Conservation (phyloP, 2,797 vertebrate species). For the Melanotaenia boesemani region DNA sequence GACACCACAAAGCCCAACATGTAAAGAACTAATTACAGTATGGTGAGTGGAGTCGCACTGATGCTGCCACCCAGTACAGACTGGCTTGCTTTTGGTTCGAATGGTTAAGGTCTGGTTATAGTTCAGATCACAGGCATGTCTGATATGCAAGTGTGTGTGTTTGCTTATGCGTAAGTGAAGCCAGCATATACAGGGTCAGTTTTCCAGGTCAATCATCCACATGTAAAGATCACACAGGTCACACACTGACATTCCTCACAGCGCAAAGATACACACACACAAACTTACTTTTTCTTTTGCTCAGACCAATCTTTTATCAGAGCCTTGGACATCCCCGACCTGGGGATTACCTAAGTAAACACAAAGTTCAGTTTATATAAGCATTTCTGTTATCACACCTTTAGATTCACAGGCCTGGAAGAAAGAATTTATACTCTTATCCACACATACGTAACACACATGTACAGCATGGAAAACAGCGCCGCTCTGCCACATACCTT, state of each 20-base stretch:
- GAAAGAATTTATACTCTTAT: conserved; percentile 13
- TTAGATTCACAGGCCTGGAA: conserved; percentile 49
- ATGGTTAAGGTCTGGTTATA: conserved; percentile 13
- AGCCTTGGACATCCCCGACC: conserved; percentile 36
- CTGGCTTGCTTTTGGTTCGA: conserved; percentile 14
- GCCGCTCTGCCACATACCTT: conserved; percentile 50
- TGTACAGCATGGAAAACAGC: conserved; percentile 27
- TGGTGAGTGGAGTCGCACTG: conserved; percentile 43
- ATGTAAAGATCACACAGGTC: conserved; percentile 53
- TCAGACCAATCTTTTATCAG: conserved; percentile 37
- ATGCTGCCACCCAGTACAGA: conserved; percentile 16
- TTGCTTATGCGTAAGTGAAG: conserved; percentile 33
- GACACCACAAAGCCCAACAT: conserved; percentile 50
- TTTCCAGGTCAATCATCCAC: conserved; percentile 60
- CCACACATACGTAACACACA: conserved; percentile 9
- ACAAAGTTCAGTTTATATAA: conserved; percentile 60
- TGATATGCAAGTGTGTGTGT: conserved; percentile 17
- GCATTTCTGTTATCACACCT: conserved; percentile 58
- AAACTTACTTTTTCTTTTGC: conserved; percentile 13
- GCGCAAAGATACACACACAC: conserved; percentile 32
- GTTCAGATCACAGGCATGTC: conserved; percentile 19
- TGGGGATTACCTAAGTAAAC: conserved; percentile 64
- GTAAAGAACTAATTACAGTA: conserved; percentile 64
- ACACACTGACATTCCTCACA: conserved; percentile 66
- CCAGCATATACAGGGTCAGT: conserved; percentile 46